Evolutionary conservation across 1,140 invertebrate species (phyloP).

Genomic region (Drosophila ambigua): DNA sequence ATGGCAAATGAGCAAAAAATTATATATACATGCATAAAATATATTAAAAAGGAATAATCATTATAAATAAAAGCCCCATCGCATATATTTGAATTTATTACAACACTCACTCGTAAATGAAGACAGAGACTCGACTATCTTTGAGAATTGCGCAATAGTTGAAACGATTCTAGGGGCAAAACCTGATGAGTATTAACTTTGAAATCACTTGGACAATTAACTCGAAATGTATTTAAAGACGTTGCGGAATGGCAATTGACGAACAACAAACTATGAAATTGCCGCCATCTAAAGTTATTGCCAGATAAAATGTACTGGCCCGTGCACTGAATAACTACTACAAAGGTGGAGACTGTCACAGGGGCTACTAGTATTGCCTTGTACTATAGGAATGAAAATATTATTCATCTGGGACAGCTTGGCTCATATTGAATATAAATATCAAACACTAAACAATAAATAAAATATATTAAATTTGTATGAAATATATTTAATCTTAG

Average conservation of each 20-base stretch:
- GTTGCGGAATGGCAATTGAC: slow-evolving; percentile 33
- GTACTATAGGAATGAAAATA: no score
- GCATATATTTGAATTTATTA: slow-evolving; percentile 69
- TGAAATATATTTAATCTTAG: no score
- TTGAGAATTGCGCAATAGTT: slow-evolving; percentile 52
- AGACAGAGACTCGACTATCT: slow-evolving; percentile 8
- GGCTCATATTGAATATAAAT: no score
- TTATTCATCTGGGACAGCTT: no score
- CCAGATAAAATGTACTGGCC: slow-evolving; percentile 26
- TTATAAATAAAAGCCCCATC: slow-evolving; percentile 26
- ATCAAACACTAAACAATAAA: no score
- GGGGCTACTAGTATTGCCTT: no score
- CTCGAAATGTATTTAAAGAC: slow-evolving; percentile 44
- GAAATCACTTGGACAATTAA: slow-evolving; percentile 43
- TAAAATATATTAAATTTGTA: no score
- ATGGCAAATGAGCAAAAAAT: slow-evolving; percentile 42
- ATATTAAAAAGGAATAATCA: slow-evolving; percentile 17
- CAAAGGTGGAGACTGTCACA: background rate
- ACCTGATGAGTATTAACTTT: slow-evolving; percentile 28
- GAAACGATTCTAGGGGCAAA: slow-evolving; percentile 16
- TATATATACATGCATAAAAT: slow-evolving; percentile 13
- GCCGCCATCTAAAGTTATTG: slow-evolving; percentile 32
- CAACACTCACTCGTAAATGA: slow-evolving; percentile 21
- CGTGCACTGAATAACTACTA: slow-evolving; percentile 15
- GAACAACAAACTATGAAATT: slow-evolving; percentile 48